Conservation (phyloP, 2,888 invertebrate genomes). For the Spisula subtruncata region DNA sequence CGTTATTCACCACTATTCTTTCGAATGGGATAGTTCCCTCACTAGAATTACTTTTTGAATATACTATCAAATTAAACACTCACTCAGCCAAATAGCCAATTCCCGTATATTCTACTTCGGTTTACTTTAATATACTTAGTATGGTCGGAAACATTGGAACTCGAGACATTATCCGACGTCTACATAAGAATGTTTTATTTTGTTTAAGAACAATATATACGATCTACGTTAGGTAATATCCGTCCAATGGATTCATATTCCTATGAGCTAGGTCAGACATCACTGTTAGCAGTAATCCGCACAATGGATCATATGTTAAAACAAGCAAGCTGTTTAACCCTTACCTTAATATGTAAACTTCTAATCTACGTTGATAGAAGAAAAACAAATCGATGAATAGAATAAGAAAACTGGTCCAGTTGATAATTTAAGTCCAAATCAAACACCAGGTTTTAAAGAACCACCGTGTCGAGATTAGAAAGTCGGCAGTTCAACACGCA, state of each 20-base stretch:
- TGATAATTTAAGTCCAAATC: slow-evolving; percentile 45
- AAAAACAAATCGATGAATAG: slow-evolving; percentile 11
- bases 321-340: slow-evolving; percentile 11
- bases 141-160: background rate
- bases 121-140: background rate
- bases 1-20: too few species aligned
- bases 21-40: too few species aligned
- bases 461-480: background rate
- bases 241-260: background rate
- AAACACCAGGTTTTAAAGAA: slow-evolving; percentile 11
- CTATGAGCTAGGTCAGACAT: background rate
- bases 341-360: background rate
- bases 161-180: background rate
- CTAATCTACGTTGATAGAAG: slow-evolving; percentile 16
- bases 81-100: background rate
- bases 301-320: background rate
- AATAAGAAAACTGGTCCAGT: slow-evolving; percentile 18
- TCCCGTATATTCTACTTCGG: background rate
- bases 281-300: background rate
- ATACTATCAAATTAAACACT: background rate
- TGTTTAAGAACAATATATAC: background rate
- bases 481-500: slow-evolving; percentile 4
- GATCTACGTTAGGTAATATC: too few species aligned
- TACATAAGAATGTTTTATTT: background rate
- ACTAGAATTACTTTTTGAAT: background rate